Evolutionary conservation across 2,113 vertebrate genomes (phyloP), one percentile per base, ranked within the genome.

Genomic region (Pongo abelii): DNA sequence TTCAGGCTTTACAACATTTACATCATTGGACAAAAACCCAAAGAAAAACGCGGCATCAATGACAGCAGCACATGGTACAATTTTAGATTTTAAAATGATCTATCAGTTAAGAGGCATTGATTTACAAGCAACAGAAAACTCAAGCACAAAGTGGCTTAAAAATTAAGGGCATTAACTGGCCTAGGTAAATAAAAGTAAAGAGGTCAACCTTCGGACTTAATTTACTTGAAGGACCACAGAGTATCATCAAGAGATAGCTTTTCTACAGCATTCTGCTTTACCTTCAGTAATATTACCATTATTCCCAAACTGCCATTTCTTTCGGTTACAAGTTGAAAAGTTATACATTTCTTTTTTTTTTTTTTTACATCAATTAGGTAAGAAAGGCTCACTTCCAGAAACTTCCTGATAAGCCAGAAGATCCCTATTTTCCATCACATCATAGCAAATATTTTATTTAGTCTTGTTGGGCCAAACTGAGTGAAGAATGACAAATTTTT

Each of bases 1-100:
- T 69, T 96, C 57, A 67, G 81, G 57, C 52, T 96, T 93, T 59
- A 50, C 17, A 91, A 79, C n/a, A 86, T 84, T 89, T 74, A 91
- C 12, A 91, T 93, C 27, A 95, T 9, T 96, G 67, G 48, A 85
- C 85, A 85, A 78, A 96, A 94, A 88, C 11, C 6, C 46, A 67
- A 7, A 32, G 67, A 80, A 97, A 94, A 88, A 64, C 25, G 25
- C 16, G 77, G 23, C 27, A 72, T 32, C 11, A 17, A 72, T 91
- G 50, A 67, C 3, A 91, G 25, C 18, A 85, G 12, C 32, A 88
- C 91, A 84, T 77, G 32, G 25, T 40, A 27, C 18, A 94, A 52
- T 55, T 93, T 90, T 40, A 84, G 32, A 67, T 89, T 93, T 97
- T 93, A 30, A 86, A 88, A 69, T 50, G 18, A 8, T 84, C 50